Conservation (phyloP, 2,797 vertebrate genomes). For the Melanotaenia nigrans region DNA sequence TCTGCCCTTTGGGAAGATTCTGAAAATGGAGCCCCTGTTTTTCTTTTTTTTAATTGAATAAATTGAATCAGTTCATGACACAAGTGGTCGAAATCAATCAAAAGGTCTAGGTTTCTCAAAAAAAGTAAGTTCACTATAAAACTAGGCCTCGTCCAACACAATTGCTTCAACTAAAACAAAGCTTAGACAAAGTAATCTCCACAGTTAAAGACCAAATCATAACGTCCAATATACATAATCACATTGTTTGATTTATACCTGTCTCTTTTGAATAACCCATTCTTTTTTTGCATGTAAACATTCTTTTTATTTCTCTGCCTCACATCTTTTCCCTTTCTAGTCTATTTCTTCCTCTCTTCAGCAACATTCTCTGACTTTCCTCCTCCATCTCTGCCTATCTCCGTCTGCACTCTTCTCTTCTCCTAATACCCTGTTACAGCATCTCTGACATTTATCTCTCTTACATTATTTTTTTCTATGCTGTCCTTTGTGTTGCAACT, state of each 20-base stretch:
- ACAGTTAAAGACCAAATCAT: slow-evolving; percentile 12
- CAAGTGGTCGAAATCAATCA: not conserved
- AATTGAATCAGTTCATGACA: not conserved
- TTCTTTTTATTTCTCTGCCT: not conserved
- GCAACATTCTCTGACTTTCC: slow-evolving; percentile 15
- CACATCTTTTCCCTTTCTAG: slow-evolving; percentile 20
- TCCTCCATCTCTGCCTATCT: slow-evolving; percentile 43
- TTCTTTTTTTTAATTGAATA: not conserved
- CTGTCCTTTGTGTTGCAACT: slow-evolving; percentile 68
- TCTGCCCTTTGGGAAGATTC: not conserved
- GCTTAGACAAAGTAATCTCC: not conserved
- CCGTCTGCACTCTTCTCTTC: slow-evolving; percentile 51
- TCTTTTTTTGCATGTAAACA: slow-evolving; percentile 15
- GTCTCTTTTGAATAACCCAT: slow-evolving; percentile 22
- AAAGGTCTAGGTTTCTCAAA: not conserved
- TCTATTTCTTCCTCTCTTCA: slow-evolving; percentile 24
- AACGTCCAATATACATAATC: not conserved
- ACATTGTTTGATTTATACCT: not conserved
- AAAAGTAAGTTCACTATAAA: not conserved
- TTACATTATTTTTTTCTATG: slow-evolving; percentile 70
- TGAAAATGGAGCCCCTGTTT: slow-evolving; percentile 2
- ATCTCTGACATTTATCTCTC: slow-evolving; percentile 71
- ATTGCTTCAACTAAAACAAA: not conserved
- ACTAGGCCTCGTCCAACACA: not conserved
- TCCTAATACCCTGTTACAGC: slow-evolving; percentile 55